Conservation (phyloP, 2,797 vertebrate species). For the Arremon brunneinucha region DNA sequence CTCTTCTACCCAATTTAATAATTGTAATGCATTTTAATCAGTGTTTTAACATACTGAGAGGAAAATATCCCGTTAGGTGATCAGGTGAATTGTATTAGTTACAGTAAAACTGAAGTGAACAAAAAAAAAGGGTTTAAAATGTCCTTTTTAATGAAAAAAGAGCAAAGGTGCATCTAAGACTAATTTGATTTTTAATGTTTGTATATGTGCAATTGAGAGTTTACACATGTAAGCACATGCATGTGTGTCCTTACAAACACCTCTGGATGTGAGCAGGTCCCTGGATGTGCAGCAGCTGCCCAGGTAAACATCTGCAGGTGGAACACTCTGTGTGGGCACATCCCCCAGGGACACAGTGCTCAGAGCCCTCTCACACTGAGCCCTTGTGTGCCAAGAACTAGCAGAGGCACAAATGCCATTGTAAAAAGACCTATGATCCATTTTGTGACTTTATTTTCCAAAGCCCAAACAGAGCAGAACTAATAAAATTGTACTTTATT, state of each 20-base stretch:
- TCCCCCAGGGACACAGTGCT: not conserved
- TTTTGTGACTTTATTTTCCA: conserved; percentile 16
- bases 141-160: conserved; percentile 39
- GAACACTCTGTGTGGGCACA: not conserved
- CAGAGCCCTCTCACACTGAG: not conserved
- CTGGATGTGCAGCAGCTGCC: not conserved
- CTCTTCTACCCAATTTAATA: conserved; percentile 66
- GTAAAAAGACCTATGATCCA: not conserved
- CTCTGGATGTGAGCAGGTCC: not conserved
- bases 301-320: conserved; percentile 16
- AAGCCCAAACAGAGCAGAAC: not conserved
- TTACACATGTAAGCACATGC: not conserved
- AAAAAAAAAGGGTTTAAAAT: conserved; percentile 27
- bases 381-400: not conserved
- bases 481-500: conserved; percentile 22
- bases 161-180: conserved; percentile 37
- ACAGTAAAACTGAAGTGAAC: conserved; percentile 27
- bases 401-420: not conserved
- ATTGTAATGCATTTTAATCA: conserved; percentile 69
- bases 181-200: conserved; percentile 69
- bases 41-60: conserved; percentile 68
- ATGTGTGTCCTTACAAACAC: not conserved
- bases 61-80: conserved; percentile 41
- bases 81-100: conserved; percentile 38
- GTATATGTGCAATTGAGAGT: conserved; percentile 58